Evolutionary conservation across 2,888 invertebrate genomes (phyloP), one percentile per base, ranked within the genome.

Genomic region (Nephrotoma flavescens): DNA sequence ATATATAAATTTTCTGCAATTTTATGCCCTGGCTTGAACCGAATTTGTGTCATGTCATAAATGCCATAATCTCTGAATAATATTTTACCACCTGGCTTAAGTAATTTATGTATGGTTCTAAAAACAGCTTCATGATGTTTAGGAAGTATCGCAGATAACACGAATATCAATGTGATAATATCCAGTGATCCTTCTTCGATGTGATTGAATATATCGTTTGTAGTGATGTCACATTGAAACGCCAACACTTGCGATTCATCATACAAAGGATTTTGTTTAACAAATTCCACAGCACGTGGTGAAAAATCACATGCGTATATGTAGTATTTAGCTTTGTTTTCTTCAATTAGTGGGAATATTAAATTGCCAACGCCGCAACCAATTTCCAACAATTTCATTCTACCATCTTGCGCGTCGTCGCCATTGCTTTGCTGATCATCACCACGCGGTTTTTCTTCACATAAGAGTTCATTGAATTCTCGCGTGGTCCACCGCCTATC

Each of bases 341-440:
- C 97, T 89, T 96, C 95, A 0, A 98, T 91, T 86, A 99, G 91
- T 0, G 99, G 99, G 91, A 96, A 99, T 85, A 99, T 93, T 91
- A 99, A 96, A 92, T 99, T 99, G 0, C 99, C 99, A 7, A 98
- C 99, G 3, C 99, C 99, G 91, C 98, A 98, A 0, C 98, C 98
- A 6, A 98, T 94, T 92, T 99, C 98, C 31, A 97, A 92, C 86
- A 96, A 92, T 91, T 87, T 90, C 90, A 86, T 88, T 92, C 2
- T 92, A 92, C 83, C 92, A 92, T 86, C 92, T 92, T 42, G 89
- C 89, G 41, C 11, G 12, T 5, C 47, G 6, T 7, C 15, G 11
- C 89, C 95, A 93, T 52, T 52, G 52, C 52, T 31, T 4, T 7
- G 2, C 9, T 71, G 31, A n/a, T 71, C 71, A 31, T 4, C 9